These are phyloP conservation scores for Leucozona laternaria DNA, from an alignment of 2,888 invertebrate species.

Conservation along the genomic window DNA sequence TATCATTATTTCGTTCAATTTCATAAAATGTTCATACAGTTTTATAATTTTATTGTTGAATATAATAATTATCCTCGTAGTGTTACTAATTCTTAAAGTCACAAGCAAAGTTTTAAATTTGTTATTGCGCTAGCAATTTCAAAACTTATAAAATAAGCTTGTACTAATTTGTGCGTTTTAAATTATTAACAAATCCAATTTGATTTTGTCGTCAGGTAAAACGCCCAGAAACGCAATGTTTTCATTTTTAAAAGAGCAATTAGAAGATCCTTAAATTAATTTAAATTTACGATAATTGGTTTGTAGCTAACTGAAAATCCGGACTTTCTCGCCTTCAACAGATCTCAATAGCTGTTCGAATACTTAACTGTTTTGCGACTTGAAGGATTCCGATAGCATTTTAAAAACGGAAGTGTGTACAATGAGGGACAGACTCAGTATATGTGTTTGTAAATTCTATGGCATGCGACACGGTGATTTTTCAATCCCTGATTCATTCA, in stretches of 20 bases:
- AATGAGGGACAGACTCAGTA: slow-evolving; percentile 54
- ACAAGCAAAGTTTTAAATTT: no score
- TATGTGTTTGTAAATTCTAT: slow-evolving; percentile 46
- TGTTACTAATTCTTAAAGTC: no score
- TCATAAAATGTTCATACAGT: no score
- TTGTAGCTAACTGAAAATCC: slow-evolving; percentile 29
- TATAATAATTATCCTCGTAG: no score
- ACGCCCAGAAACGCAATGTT: slow-evolving; percentile 5
- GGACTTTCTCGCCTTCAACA: background rate
- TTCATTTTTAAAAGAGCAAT: slow-evolving; percentile 35
- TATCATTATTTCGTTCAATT: no score
- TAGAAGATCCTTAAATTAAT: slow-evolving; percentile 50
- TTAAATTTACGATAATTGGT: slow-evolving; percentile 54
- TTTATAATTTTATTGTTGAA: no score
- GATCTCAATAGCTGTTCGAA: slow-evolving; percentile 18
- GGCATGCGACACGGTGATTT: slow-evolving; percentile 75
- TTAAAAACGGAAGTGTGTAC: slow-evolving; percentile 69
- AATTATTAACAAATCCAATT: slow-evolving; percentile 51
- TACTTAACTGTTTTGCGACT: slow-evolving; percentile 38
- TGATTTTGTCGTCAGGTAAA: slow-evolving; percentile 1
- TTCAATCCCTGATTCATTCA: slow-evolving; percentile 74
- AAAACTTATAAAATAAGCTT: background rate
- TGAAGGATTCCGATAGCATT: slow-evolving; percentile 48
- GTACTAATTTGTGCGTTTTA: background rate
- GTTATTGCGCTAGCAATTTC: no score